Evolutionary conservation across 2,113 vertebrate genomes (phyloP).

Genomic region (Cyanocitta stelleri): DNA sequence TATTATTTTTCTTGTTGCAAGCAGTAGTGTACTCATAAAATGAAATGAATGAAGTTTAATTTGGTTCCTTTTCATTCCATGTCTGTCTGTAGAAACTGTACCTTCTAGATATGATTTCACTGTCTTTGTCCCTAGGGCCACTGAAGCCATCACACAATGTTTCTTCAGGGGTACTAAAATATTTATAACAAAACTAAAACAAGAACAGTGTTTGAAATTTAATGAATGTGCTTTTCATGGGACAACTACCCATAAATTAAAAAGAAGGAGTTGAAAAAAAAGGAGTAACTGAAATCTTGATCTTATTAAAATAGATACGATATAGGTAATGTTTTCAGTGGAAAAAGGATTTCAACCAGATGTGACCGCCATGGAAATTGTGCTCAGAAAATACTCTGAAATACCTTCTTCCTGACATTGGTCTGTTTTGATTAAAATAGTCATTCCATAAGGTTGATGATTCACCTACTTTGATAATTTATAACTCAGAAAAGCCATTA

Average conservation of each 20-base stretch:
- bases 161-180: constrained; percentile 1
- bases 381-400: not conserved
- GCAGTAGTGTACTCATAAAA: not conserved
- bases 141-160: not conserved
- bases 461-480: not conserved
- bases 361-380: not conserved
- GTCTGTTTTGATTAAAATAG: not conserved
- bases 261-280: not conserved
- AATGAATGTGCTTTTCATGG: not conserved
- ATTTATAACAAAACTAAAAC: not conserved
- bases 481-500: not conserved
- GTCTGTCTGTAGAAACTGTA: not conserved
- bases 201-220: constrained; percentile 1
- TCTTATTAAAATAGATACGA: not conserved
- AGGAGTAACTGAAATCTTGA: not conserved
- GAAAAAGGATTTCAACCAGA: not conserved
- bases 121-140: not conserved
- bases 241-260: not conserved
- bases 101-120: not conserved
- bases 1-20: not conserved
- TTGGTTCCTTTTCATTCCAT: not conserved
- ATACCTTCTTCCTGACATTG: not conserved
- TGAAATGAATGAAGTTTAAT: not conserved
- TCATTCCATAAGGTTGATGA: not conserved
- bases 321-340: not conserved